Evolutionary conservation across 1,140 invertebrate species (phyloP).

Genomic region (Panulirus ornatus): DNA sequence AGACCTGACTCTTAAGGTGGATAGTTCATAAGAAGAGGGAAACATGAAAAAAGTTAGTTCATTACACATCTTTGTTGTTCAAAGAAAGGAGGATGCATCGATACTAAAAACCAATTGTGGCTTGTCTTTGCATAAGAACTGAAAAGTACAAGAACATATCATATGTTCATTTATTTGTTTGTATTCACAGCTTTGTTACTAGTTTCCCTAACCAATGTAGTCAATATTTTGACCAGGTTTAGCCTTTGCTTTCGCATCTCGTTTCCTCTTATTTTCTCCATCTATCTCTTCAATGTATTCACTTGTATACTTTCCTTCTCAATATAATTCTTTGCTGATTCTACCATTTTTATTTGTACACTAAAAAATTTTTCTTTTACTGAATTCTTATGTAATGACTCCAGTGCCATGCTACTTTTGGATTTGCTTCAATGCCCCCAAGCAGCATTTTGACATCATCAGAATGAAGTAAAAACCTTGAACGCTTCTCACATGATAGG

Average conservation of each 20-base stretch:
- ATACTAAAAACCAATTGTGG: too few relatives aligned
- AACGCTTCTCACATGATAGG: conserved; percentile 39
- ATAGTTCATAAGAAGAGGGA: too few relatives aligned
- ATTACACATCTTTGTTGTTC: too few relatives aligned
- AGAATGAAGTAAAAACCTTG: conserved; percentile 32
- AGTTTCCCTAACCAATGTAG: too few relatives aligned
- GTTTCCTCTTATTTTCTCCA: not conserved
- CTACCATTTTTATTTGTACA: not conserved
- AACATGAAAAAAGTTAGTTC: too few relatives aligned
- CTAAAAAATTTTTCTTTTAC: conserved; percentile 9
- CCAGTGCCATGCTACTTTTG: conserved; percentile 61
- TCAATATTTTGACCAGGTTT: not conserved
- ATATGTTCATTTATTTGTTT: too few relatives aligned
- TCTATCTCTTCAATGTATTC: not conserved
- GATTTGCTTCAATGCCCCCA: conserved; percentile 48
- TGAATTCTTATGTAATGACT: conserved; percentile 46
- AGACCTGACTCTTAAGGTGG: too few relatives aligned
- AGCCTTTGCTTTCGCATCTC: not conserved
- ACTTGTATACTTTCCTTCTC: not conserved
- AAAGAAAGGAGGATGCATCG: too few relatives aligned
- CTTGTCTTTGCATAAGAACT: too few relatives aligned
- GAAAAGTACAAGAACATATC: too few relatives aligned
- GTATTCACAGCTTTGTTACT: too few relatives aligned
- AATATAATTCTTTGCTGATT: not conserved
- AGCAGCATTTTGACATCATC: conserved; percentile 58